Conservation (phyloP, 2,797 vertebrate species). For the Odontamblyopus lacepedii region DNA sequence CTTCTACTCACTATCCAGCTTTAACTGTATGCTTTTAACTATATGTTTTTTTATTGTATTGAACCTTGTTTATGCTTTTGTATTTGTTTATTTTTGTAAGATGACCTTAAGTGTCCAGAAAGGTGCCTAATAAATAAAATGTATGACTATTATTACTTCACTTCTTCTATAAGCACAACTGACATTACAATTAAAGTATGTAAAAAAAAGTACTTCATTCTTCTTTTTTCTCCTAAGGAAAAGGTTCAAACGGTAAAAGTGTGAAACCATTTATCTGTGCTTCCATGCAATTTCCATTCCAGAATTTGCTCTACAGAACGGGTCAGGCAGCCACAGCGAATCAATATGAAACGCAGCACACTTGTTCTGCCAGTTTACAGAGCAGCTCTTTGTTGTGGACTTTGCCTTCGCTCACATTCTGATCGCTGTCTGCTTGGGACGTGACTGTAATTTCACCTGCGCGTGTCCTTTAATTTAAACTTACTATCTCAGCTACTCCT, state of each 20-base stretch:
- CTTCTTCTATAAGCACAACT: too few species aligned
- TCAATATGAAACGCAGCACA: conserved; percentile 72
- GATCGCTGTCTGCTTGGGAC: conserved; percentile 58
- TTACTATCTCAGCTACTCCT: neutral
- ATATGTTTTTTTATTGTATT: too few species aligned
- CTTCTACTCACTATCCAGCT: too few species aligned
- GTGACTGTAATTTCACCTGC: conserved; percentile 53
- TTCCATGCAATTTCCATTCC: conserved; percentile 58
- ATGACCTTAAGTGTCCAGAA: too few species aligned
- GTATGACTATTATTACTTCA: too few species aligned
- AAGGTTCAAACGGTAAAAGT: conserved; percentile 47
- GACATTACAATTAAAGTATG: neutral
- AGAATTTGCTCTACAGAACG: conserved; percentile 69
- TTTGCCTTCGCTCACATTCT: conserved; percentile 70
- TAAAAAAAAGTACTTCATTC: neutral
- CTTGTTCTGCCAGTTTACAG: conserved; percentile 73
- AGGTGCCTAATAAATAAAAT: too few species aligned
- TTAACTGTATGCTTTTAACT: too few species aligned
- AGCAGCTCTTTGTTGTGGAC: conserved; percentile 65
- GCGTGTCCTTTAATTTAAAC: conserved; percentile 25
- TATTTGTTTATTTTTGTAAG: too few species aligned
- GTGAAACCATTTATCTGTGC: conserved; percentile 55
- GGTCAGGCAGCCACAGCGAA: conserved; percentile 65
- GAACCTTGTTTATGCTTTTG: too few species aligned
- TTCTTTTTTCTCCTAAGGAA: neutral